A percentile compares a stretch with the other conserved stretches of the same genome.
Evolutionary conservation across 2,888 invertebrate species (phyloP).

Genomic region (Aricia artaxerxes): DNA sequence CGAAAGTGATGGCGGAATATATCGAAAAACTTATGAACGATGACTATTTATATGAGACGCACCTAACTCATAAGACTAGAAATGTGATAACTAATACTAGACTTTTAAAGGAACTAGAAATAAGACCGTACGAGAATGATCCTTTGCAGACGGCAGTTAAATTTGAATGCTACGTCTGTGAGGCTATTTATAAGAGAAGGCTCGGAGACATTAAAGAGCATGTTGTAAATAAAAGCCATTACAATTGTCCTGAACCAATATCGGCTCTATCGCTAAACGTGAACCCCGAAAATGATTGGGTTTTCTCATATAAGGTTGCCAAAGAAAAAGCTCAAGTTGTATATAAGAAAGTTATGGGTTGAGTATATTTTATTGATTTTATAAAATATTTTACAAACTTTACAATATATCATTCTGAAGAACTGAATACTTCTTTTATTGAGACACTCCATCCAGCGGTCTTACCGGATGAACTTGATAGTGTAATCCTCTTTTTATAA

Average conservation of each 20-base stretch:
- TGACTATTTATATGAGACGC: conserved; percentile 20
- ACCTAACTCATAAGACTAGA: conserved; percentile 16
- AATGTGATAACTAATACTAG: background rate
- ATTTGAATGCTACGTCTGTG: conserved; percentile 29
- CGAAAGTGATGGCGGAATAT: conserved; percentile 81
- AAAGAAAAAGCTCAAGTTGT: conserved; percentile 52
- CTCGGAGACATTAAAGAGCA: conserved; percentile 37
- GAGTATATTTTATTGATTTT: conserved; percentile 40
- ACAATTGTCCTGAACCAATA: conserved; percentile 75
- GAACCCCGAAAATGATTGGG: conserved; percentile 64
- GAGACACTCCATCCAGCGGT: conserved; percentile 63
- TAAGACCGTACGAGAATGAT: background rate
- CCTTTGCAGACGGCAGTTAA: conserved; percentile 17
- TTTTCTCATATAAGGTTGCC: conserved; percentile 58
- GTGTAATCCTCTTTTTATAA: conserved; percentile 88
- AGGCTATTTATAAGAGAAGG: conserved; percentile 24
- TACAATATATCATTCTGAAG: conserved; percentile 37
- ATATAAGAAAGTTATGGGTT: conserved; percentile 48
- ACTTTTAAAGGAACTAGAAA: conserved; percentile 13
- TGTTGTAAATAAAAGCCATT: conserved; percentile 68
- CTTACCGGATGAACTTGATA: conserved; percentile 61
- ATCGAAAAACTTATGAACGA: conserved; percentile 56
- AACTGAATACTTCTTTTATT: conserved; percentile 47
- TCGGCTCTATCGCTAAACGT: conserved; percentile 62
- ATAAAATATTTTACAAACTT: conserved; percentile 40